A percentile compares a stretch with the other conserved stretches of the same genome.
Evolutionary conservation across 2,888 invertebrate genomes (phyloP).

Genomic region (Trilocha varians): DNA sequence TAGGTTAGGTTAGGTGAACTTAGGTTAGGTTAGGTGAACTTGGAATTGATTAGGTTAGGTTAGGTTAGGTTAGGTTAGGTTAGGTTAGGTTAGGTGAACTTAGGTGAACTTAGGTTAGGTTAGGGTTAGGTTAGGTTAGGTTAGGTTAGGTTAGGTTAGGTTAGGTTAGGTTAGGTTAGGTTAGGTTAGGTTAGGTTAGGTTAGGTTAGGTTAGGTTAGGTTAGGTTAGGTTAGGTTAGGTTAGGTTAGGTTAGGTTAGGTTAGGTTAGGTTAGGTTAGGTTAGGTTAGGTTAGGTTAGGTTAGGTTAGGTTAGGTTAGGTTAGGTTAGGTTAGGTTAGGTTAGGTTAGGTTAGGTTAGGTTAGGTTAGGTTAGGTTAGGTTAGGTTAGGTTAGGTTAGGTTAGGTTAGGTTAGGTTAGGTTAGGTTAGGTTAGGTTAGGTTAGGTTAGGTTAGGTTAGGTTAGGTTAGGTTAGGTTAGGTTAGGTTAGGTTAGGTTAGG

Average conservation of each 20-base stretch:
- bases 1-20: conserved; percentile 12
- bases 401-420: conserved; percentile 9
- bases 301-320: conserved; percentile 3
- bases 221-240: conserved; percentile 17
- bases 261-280: conserved; percentile 5
- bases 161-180: conserved; percentile 15
- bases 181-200: conserved; percentile 16
- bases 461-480: conserved; percentile 12
- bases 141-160: conserved; percentile 14
- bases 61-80: conserved; percentile 13
- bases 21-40: conserved; percentile 10
- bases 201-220: conserved; percentile 14
- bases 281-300: conserved; percentile 7
- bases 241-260: conserved; percentile 8
- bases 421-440: conserved; percentile 8
- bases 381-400: conserved; percentile 12
- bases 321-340: conserved; percentile 4
- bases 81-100: conserved; percentile 12
- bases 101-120: conserved; percentile 14
- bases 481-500: conserved; percentile 14
- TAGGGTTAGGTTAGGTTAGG: conserved; percentile 15
- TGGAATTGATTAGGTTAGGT: conserved; percentile 11
- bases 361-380: conserved; percentile 10
- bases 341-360: conserved; percentile 8
- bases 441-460: conserved; percentile 9